Evolutionary conservation across 1,140 invertebrate genomes (phyloP), one percentile per base, ranked within the genome.

Genomic region (Holcopasites calliopsidis): DNA sequence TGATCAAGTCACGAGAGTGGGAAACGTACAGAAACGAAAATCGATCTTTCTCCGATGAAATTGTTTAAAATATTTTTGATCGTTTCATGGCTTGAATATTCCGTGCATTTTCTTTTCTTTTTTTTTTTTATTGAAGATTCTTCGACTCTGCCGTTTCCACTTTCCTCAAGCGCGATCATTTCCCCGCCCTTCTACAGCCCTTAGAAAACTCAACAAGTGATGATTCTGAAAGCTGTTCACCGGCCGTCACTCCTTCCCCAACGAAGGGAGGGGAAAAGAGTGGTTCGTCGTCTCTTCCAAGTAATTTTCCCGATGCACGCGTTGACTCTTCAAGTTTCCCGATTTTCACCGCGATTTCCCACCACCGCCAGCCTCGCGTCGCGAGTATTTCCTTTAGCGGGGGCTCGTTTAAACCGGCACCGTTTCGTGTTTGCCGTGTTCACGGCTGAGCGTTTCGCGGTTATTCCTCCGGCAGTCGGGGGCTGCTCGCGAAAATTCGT

Each of bases 361-460:
- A 18, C 18, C 38, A 2, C 26, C 18, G 23, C 6, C 33, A 35
- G 23, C 49, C 16, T 31, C 58, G 6, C 47, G 50, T 11, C 21
- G 21, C 5, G 33, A 72, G 40, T 72, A 13, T 13, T 47, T 47
- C 16, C 44, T 62, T 52, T 38, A 38, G 18, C n/a, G 47, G 47
- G n/a, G 4, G 23, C 44, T 21, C 50, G 61, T 64, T 49, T 44
- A 57, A 42, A 26, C 49, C 33, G 64, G 64, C 64, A n/a, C 31
- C 50, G 65, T 55, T n/a, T 23, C 23, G 38, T 73, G 70, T 54
- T 73, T 73, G 58, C 38, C 47, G 60, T 58, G 70, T 64, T 52
- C 58, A 33, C 11, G 38, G 60, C 65, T 73, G 16, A 47, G n/a
- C n/a, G n/a, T 47, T 47, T 47, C 44, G 44, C 16, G n/a, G 11